Base-by-base conservation (phyloP, 2,113 vertebrate species). In the Eubucco bourcierii region DNA sequence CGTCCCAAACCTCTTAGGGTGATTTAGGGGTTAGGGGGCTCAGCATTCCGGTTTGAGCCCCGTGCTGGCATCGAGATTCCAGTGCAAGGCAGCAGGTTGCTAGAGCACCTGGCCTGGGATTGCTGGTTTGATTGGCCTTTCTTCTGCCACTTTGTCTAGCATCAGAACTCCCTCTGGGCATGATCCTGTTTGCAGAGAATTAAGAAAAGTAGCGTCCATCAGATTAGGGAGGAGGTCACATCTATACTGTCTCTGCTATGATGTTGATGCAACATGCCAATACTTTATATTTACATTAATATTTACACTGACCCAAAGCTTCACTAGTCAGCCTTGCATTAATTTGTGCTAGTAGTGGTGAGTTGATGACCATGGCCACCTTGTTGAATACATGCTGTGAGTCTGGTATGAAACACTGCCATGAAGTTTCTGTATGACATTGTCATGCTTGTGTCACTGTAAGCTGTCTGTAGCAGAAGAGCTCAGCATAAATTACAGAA, bases 121-220 rank as follows among this genome's bases (percentile, higher is more conserved):
- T 34, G 77, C 65, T 55, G 41, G 52, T 55, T 59, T 27, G 55
- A 1, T 11, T 33, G 74, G n/a, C 19, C 31, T 79, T 82, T 72
- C 67, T 47, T 37, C 65, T 2, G 1, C 18, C 5, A 16, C 79
- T 47, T 73, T 80, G 67, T 65, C 60, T 61, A 28, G 44, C 58
- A 55, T 20, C 7, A 0, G 8, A 56, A 61, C 72, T 80, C 68
- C 27, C 0, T 13, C 6, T 3, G 37, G 60, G 41, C 73, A 56
- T 60, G 28, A 61, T 70, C 31, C 17, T 15, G 19, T 53, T 29
- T 7, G 46, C 44, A 39, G 18, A 9, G 60, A 77, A 70, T 58
- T 44, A 34, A 9, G 18, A 59, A 53, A 73, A 73, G 34, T 71
- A 39, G 28, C 24, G 19, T 20, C 44, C 27, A 3, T 82, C 67